Evolutionary conservation across 2,797 vertebrate species (phyloP), one percentile per base, ranked within the genome.

Genomic region (Lacerta viridis): DNA sequence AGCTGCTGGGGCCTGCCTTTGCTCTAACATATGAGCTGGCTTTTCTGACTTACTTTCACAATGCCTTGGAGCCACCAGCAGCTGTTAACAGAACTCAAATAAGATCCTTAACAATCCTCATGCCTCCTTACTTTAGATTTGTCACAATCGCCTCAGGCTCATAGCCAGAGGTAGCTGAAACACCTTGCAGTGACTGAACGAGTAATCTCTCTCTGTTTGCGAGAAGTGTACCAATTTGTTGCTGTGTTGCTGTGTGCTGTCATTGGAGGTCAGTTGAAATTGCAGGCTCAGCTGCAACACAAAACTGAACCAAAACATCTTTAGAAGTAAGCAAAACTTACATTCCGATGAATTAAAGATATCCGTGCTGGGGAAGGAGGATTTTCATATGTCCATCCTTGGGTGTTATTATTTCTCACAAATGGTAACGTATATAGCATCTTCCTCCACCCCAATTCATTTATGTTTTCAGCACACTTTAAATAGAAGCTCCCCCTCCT

Each of bases 101-200:
- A 92, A 94, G 93, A 95, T 94, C 95, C 94, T 96, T 95, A 92
- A 95, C 95, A 96, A 95, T 93, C 93, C 93, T 92, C 92, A 84
- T 74, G 88, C 88, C 95, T 96, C 96, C 90, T 96, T 84, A 0
- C 74, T 90, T 95, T 88, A 84, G 84, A 93, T 96, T 93, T 94
- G 90, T 91, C 91, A 86, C 87, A 88, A 88, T 94, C 93, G 92
- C 92, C 87, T 92, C 23, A 94, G 95, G 92, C 93, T 90, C 80
- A 0, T 11, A 90, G 95, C 94, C 96, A 94, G 88, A 83, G 90
- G 81, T 50, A 86, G 88, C 91, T 89, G 87, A 84, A 41, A 84
- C 71, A 46, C 91, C 89, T 94, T 68, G 11, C 4, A 93, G 89
- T 86, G 59, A 4, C 64, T 91, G 91, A 55, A 55, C 50, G 17